Base-by-base conservation (phyloP, 2,888 invertebrate species). In the Zonitis immaculata region DNA sequence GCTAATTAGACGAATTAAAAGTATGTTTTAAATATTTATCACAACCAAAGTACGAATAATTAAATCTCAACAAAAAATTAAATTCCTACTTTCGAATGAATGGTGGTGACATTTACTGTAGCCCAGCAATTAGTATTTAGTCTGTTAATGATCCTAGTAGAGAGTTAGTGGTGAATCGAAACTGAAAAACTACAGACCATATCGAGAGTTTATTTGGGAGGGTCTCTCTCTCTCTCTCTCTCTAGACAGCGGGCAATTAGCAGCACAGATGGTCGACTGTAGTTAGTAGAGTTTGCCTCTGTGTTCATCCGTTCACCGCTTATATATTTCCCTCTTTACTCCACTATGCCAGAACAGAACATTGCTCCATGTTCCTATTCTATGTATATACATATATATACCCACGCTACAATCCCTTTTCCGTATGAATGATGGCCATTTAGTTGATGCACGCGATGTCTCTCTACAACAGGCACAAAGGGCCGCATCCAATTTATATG, bases 211-310 rank as follows among this genome's bases (percentile, higher is more conserved):
- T 39, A 14, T 16, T 39, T 18, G 16, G 18, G 42, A 46, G 42
- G 30, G 51, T 32, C 47, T 45, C 53, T 46, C 48, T 45, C 53
- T 46, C 48, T 32, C 47, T 45, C 53, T 46, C 48, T n/a, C n/a
- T n/a, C n/a, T n/a, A n/a, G 42, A 43, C 49, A 54, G 49, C 49
- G 47, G 54, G 60, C 58, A 58, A 60, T 58, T 58, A 58, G 58
- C 56, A 52, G 58, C 56, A 56, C 54, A 48, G 56, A 52, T 46
- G 42, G 39, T 44, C 52, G 51, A 35, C 47, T 46, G 25, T 44
- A 14, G 52, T 5, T 22, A 22, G 22, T 22, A 22, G 22, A 22
- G 22, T 18, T 18, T 39, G n/a, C n/a, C n/a, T n/a, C n/a, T n/a
- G n/a, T n/a, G 39, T 18, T 39, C 39, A 18, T 11, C 16, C 48